Base-by-base conservation (phyloP, 2,888 invertebrate species). In the Cosmopolites sordidus region DNA sequence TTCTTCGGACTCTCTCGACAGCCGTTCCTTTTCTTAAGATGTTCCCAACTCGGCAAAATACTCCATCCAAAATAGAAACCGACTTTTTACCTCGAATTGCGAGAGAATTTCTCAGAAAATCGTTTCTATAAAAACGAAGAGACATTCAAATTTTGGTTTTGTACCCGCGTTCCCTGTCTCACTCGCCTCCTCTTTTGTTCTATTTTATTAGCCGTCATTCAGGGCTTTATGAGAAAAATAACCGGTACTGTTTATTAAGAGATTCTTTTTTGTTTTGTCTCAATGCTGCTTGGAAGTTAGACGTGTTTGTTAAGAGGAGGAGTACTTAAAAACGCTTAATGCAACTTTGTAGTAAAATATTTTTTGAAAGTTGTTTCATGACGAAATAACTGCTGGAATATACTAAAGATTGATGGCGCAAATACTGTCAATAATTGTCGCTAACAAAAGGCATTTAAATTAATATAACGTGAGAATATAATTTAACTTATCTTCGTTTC, bases 121-220 rank as follows among this genome's bases (percentile, higher is more conserved):
- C 33, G n/a, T 11, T 12, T 12, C 2, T 11, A 33, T 33, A 33
- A 33, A 33, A 12, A 16, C 40, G 16, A 16, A 40, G 9, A 8
- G 16, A 40, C 40, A 40, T 14, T 3, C 40, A 16, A 40, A 40
- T 16, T 40, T 40, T 16, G 16, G 33, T 5, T 16, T 40, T 40
- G 40, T 40, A 6, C n/a, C n/a, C 38, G 5, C 4, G 14, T 12
- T 12, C n/a, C n/a, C n/a, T n/a, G 12, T 4, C 37, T 3, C 14
- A 8, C 5, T 37, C 14, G 4, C 6, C n/a, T 4, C 11, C 11
- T 37, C 37, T 16, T 40, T 40, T 40, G 17, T 40, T 40, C 40
- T 40, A 40, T 16, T 40, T 40, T 40, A 40, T 40, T 40, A 40
- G 17, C 5, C 14, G 40, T 40, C 16, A 16, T 40, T 40, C 40